Percentiles rank a stretch among this genome's conserved stretches.
Conservation (phyloP, 1,140 invertebrate genomes). For the Conus ventricosus region DNA sequence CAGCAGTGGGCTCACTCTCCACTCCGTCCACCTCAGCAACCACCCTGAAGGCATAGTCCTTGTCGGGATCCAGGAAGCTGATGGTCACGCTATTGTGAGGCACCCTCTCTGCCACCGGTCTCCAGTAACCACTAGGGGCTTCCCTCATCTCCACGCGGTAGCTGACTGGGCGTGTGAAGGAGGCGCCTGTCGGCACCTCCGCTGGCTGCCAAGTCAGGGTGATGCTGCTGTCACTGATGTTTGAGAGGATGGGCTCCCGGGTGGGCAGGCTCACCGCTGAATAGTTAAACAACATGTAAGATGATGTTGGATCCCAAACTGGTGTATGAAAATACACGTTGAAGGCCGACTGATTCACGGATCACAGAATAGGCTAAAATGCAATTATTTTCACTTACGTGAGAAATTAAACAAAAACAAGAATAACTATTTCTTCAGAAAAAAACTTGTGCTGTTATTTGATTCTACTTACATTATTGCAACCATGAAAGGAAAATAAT, state of each 20-base stretch:
- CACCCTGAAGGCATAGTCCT: conserved; percentile 70
- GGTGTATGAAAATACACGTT: too few species aligned
- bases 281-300: neutral
- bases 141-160: conserved; percentile 62
- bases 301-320: too few species aligned
- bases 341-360: too few species aligned
- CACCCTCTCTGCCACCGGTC: conserved; percentile 48
- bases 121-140: conserved; percentile 63
- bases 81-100: conserved; percentile 51
- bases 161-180: conserved; percentile 29
- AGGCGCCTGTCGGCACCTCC: conserved; percentile 40
- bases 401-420: too few species aligned
- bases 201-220: conserved; percentile 60
- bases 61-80: conserved; percentile 79
- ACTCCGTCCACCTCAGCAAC: conserved; percentile 62
- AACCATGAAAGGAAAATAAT: too few species aligned
- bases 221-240: conserved; percentile 54
- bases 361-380: too few species aligned
- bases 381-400: too few species aligned
- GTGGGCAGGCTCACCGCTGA: conserved; percentile 57
- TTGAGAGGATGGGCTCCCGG: conserved; percentile 57
- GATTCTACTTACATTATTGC: too few species aligned
- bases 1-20: conserved; percentile 75
- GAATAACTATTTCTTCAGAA: too few species aligned
- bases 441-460: too few species aligned